These are phyloP conservation scores for Andricus curvator DNA, from an alignment of 2,888 invertebrate species.

Conservation along the genomic window DNA sequence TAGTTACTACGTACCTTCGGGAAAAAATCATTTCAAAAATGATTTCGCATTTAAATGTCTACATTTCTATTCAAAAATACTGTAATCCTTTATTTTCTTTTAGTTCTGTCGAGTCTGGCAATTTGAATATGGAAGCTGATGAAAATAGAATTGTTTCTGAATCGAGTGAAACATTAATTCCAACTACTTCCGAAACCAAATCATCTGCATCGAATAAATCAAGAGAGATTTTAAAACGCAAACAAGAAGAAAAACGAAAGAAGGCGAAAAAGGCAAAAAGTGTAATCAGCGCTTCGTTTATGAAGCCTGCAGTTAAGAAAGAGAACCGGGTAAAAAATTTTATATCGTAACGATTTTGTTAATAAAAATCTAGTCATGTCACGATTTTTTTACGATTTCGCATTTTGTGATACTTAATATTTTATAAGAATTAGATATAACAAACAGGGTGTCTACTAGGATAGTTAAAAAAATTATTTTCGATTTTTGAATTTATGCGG, in stretches of 20 bases:
- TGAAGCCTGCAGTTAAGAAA: constrained; percentile 13
- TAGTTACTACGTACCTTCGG: too few species aligned
- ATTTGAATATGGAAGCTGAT: background rate
- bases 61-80: background rate
- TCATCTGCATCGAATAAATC: background rate
- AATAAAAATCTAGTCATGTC: background rate
- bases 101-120: background rate
- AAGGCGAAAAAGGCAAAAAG: constrained; percentile 32
- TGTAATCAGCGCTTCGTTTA: constrained; percentile 1
- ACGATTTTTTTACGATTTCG: background rate
- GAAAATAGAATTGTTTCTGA: background rate
- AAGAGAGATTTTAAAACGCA: background rate
- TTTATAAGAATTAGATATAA: background rate
- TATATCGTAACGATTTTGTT: constrained; percentile 21
- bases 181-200: background rate
- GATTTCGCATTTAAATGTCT: too few species aligned
- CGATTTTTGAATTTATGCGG: too few species aligned
- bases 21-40: too few species aligned
- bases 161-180: background rate
- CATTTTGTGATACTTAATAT: background rate
- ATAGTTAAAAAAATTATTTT: too few species aligned
- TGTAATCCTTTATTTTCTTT: background rate
- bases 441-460: too few species aligned
- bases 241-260: background rate
- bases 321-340: background rate